Evolutionary conservation across 1,140 invertebrate genomes (phyloP), one percentile per base, ranked within the genome.

Genomic region (Drosophila cardini): DNA sequence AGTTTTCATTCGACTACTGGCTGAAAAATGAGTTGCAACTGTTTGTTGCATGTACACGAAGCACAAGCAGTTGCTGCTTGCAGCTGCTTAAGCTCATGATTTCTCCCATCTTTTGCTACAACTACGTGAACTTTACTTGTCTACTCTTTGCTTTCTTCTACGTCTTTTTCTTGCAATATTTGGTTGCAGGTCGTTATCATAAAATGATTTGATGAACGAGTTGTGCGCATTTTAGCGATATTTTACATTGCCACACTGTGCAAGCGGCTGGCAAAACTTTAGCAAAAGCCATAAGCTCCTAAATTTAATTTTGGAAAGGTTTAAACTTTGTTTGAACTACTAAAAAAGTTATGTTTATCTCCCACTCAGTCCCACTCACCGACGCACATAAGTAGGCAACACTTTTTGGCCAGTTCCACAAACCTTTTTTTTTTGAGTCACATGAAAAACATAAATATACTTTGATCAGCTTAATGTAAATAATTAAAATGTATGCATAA

Each of bases 161-260:
- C 1, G 4, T 26, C 21, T 26, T 26, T 5, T 26, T 26, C 21
- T 40, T 55, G 32, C 48, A 81, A 82, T 64, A 57, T 68, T 69
- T 38, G 42, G 8, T 52, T 15, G 46, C 60, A 38, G 38, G 64
- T 72, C 80, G 78, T 85, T 81, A 58, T 71, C 83, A 89, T 87
- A 87, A 87, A 87, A 89, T 89, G 69, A 83, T 87, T 89, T 87
- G 84, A 87, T 89, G 76, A 80, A 84, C 80, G 80, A 87, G 76
- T 62, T 82, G 50, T 65, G 65, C 57, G 48, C 52, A 79, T 62
- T 80, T 85, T 73, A 48, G 38, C 43, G 46, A 45, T 60, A 38
- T 43, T 65, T 67, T 72, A 72, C 43, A 40, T 40, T 40, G 53
- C 43, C 53, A 13, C 40, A 16, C 38, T 26, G 53, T 45, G 38